Evolutionary conservation across 2,888 invertebrate genomes (phyloP).

Genomic region (Corythucha ciliata): DNA sequence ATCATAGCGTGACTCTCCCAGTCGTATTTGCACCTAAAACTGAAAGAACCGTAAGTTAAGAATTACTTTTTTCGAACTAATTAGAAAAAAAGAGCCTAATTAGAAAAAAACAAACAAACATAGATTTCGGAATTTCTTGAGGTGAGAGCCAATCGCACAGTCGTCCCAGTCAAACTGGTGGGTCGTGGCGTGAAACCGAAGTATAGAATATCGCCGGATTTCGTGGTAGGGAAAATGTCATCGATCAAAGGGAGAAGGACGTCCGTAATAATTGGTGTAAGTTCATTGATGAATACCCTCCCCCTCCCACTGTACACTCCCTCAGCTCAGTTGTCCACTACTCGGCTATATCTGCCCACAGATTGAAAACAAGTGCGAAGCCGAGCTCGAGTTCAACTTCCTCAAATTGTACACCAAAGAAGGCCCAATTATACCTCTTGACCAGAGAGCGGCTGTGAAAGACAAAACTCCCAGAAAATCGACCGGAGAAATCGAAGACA

Average conservation of each 20-base stretch:
- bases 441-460: constrained; percentile 8
- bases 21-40: constrained; percentile 23
- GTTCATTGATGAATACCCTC: no score
- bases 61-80: neutral
- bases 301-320: no score
- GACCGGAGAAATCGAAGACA: neutral
- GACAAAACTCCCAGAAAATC: neutral
- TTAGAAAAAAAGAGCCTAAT: no score
- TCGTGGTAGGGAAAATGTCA: constrained; percentile 17
- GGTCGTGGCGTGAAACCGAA: constrained; percentile 18
- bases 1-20: constrained; percentile 14
- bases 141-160: constrained; percentile 6
- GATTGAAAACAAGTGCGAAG: constrained; percentile 22
- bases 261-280: no score
- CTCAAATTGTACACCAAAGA: constrained; percentile 16
- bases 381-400: constrained; percentile 17
- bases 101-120: no score
- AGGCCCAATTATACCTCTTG: constrained; percentile 11
- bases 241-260: no score
- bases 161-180: constrained; percentile 17
- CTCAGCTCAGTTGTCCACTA: no score
- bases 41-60: constrained; percentile 17
- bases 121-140: constrained; percentile 21
- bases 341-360: no score
- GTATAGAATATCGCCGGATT: constrained; percentile 18